Percentiles rank a stretch among this genome's conserved stretches.
Evolutionary conservation across 1,140 invertebrate species (phyloP).

Genomic region (Hesperophylax magnus): DNA sequence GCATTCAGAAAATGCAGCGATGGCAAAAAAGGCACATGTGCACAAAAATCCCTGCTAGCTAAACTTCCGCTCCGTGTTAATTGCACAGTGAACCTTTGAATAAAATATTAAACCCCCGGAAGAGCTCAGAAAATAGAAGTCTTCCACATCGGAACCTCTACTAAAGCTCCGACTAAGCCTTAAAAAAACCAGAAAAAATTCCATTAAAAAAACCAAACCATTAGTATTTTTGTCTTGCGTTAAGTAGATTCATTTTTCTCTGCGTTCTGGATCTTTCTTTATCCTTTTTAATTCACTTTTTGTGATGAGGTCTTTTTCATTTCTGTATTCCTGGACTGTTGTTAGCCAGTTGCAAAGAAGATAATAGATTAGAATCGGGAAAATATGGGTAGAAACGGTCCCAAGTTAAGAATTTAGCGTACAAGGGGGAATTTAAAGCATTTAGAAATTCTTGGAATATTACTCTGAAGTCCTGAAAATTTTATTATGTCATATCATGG

Average conservation of each 20-base stretch:
- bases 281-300: slow-evolving; percentile 11
- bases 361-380: background rate
- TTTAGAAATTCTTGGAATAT: too few relatives aligned
- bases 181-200: background rate
- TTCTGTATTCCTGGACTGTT: background rate
- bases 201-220: background rate
- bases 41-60: background rate
- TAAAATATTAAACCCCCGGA: slow-evolving; percentile 7
- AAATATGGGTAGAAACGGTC: too few relatives aligned
- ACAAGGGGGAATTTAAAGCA: too few relatives aligned
- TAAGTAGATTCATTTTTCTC: slow-evolving; percentile 24
- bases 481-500: too few relatives aligned
- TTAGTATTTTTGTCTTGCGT: background rate
- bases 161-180: background rate
- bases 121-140: background rate
- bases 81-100: slow-evolving; percentile 33
- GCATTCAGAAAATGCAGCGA: slow-evolving; percentile 11
- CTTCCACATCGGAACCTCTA: background rate
- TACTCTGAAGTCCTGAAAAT: too few relatives aligned
- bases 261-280: background rate
- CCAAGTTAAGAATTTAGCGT: too few relatives aligned
- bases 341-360: background rate
- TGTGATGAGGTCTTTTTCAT: slow-evolving; percentile 12
- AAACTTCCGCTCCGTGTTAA: slow-evolving; percentile 15
- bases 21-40: background rate